Evolutionary conservation across 2,113 vertebrate genomes (phyloP), one percentile per base, ranked within the genome.

Genomic region (Baryphthengus martii): DNA sequence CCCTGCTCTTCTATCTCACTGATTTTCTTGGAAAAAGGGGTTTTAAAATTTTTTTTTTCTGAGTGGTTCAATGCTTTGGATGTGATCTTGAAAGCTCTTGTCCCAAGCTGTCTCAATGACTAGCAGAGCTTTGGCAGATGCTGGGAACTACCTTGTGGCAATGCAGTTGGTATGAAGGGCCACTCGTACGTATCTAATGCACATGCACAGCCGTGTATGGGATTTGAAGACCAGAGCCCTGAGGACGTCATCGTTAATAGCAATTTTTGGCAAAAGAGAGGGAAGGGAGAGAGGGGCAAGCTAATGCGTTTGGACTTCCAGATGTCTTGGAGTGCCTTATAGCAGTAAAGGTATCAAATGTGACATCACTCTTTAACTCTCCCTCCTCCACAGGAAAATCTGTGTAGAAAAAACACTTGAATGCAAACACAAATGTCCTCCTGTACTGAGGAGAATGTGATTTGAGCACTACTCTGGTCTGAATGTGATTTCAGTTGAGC

Each of bases 151-250:
- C 68, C 24, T 66, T 47, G 63, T 63, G 85, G 67, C 72, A 40
- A 14, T 42, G 65, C 33, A 45, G 25, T 42, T 53, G 39, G 17
- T 80, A 6, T 74, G 44, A 88, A 83, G 29, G 23, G n/a, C 47
- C 17, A 2, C 28, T 84, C 8, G 0, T n/a, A 35, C 1, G 0
- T 35, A 21, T 16, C 49, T 86, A 23, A 67, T 8, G 7, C 3
- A 15, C 19, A 17, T 65, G 18, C 58, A 70, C 67, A 87, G 24
- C 20, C 63, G 21, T 53, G 17, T 42, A 40, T 33, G 59, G 63
- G 68, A 40, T 88, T 68, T 77, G 35, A 68, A 85, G 68, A 77
- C 31, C 37, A 58, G 61, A 67, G 93, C 85, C 56, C 44, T 44
- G 53, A 47, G 52, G 28, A 92, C 17, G 35, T 88, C 5, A 4